Evolutionary conservation across 1,140 invertebrate species (phyloP).

Genomic region (Brachionus plicatilis): DNA sequence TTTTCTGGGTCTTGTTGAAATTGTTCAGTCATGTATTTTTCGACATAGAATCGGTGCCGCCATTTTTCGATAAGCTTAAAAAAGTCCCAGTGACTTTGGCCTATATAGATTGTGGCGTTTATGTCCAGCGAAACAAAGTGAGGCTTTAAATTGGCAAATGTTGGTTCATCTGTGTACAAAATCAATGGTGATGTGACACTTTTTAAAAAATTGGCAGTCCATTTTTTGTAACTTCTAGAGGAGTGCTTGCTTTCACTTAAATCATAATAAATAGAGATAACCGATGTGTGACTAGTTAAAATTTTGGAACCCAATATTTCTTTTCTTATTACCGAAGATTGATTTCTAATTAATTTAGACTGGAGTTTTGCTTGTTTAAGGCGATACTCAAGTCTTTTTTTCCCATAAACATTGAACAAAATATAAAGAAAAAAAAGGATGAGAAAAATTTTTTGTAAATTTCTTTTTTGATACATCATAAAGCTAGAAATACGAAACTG

Average conservation of each 20-base stretch:
- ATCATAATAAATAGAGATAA: background rate
- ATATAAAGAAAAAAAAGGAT: background rate
- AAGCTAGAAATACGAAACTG: background rate
- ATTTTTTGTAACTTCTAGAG: background rate
- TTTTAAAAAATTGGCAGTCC: background rate
- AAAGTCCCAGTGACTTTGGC: background rate
- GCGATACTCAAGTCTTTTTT: background rate
- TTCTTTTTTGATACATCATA: background rate
- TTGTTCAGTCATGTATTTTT: background rate
- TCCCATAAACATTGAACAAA: background rate
- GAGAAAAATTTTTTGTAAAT: background rate
- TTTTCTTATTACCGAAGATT: background rate
- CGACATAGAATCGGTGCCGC: background rate
- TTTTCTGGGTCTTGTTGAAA: background rate
- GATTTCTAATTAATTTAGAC: background rate
- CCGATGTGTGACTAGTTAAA: background rate
- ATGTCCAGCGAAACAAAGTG: background rate
- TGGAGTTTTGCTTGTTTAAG: background rate
- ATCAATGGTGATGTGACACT: background rate
- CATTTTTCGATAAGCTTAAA: background rate
- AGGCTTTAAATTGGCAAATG: background rate
- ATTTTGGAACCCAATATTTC: background rate
- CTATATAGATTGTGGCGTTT: background rate
- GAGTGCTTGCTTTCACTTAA: background rate
- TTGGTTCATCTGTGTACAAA: background rate